Percentiles rank a stretch among this genome's conserved stretches.
These are phyloP conservation scores for Chrysocyon brachyurus DNA, from an alignment of 2,797 vertebrate species.

Conservation along the genomic window DNA sequence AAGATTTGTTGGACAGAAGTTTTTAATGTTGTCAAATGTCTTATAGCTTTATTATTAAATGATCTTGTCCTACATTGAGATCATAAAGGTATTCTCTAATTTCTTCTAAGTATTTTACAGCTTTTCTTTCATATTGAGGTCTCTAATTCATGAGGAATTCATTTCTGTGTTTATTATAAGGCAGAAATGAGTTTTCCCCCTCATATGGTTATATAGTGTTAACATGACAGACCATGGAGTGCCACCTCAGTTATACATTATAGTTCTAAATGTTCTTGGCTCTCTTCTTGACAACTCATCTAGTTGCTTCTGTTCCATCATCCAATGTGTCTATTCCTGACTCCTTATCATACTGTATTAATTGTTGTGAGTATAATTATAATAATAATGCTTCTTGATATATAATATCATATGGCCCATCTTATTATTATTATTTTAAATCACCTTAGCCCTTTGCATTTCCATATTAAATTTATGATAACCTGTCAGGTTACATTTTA, in stretches of 20 bases:
- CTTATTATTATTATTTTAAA: constrained; percentile 27
- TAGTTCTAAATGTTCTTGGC: not conserved
- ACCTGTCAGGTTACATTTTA: not conserved
- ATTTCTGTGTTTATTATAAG: constrained; percentile 12
- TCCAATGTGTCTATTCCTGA: not conserved
- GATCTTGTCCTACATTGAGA: not conserved
- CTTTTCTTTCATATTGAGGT: not conserved
- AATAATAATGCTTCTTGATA: not conserved
- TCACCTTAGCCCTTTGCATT: not conserved
- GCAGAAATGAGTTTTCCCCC: not conserved
- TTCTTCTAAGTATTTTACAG: constrained; percentile 14
- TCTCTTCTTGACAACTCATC: not conserved
- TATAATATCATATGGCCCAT: not conserved
- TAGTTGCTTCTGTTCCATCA: not conserved
- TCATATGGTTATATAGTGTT: not conserved
- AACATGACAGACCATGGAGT: not conserved
- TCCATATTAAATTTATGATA: constrained; percentile 40
- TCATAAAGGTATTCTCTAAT: not conserved
- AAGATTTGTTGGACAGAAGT: not conserved
- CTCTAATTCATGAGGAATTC: not conserved
- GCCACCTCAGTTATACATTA: not conserved
- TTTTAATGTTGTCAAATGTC: not conserved
- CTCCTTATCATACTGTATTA: not conserved
- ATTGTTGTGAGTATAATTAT: not conserved
- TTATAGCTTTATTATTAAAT: not conserved